Evolutionary conservation across 2,797 vertebrate species (phyloP).

Genomic region (Lepus oiostolus): DNA sequence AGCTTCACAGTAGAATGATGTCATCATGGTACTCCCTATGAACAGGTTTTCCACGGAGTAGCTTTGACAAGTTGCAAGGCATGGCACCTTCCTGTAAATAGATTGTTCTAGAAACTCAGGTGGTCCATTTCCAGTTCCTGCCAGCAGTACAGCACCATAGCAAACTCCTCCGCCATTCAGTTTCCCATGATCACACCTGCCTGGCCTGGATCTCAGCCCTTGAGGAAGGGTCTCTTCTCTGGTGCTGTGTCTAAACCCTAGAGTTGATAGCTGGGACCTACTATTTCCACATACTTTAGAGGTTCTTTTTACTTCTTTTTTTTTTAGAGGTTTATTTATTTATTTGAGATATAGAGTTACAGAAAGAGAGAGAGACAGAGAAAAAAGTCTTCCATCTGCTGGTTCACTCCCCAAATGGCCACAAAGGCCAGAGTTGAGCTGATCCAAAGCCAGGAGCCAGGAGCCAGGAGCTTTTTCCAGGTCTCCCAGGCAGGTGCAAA

Average conservation of each 20-base stretch:
- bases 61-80: not conserved
- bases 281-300: not conserved
- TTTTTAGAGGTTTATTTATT: no score
- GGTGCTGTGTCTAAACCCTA: not conserved
- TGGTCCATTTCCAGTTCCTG: not conserved
- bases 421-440: no score
- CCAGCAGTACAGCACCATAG: not conserved
- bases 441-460: no score
- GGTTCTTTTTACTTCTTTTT: not conserved
- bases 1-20: not conserved
- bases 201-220: not conserved
- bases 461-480: no score
- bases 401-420: no score
- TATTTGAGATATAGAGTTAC: no score
- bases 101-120: not conserved
- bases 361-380: no score
- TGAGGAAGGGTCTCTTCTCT: not conserved
- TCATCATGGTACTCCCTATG: not conserved
- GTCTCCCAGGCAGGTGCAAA: no score
- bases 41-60: not conserved
- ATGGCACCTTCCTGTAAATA: not conserved
- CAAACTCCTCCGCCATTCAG: not conserved
- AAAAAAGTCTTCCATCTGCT: no score
- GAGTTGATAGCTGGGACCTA: not conserved
- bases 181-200: not conserved